phyloP scores from a whole-genome alignment of 2,797 vertebrate species.

The Peromyscus nudipes region DNA sequence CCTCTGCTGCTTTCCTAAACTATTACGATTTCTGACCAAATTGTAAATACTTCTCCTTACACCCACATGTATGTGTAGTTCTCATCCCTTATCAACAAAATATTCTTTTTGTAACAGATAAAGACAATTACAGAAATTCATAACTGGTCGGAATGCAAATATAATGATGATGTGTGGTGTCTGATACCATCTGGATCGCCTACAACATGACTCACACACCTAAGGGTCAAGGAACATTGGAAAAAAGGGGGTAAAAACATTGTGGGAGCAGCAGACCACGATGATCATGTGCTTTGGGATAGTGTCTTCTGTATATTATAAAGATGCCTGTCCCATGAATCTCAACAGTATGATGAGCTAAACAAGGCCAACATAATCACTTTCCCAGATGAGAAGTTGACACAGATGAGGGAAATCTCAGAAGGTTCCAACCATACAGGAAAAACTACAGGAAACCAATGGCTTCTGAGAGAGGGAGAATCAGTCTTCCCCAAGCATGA shows the following conservation, averaged over 20 bases:
- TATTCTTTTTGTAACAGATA: background rate
- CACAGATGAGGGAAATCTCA: background rate
- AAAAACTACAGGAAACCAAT: background rate
- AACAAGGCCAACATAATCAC: background rate
- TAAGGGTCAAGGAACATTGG: background rate
- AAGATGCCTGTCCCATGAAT: background rate
- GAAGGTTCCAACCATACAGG: background rate
- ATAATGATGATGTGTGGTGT: background rate
- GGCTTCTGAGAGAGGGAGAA: background rate
- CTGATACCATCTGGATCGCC: background rate
- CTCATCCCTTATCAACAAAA: background rate
- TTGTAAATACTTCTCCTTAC: background rate
- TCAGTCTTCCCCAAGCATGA: background rate
- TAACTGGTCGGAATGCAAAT: fast-evolving
- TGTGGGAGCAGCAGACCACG: no score
- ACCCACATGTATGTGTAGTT: background rate
- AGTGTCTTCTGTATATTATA: background rate
- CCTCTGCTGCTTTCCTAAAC: background rate
- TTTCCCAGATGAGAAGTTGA: background rate
- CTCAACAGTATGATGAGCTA: background rate
- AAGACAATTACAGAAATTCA: background rate
- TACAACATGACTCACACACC: background rate
- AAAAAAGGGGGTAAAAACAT: fast-evolving
- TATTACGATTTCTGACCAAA: no score
- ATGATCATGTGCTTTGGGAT: background rate